A percentile compares a stretch with the other conserved stretches of the same genome.
Conservation (phyloP, 2,888 invertebrate genomes). For the Pegoplata infirma region DNA sequence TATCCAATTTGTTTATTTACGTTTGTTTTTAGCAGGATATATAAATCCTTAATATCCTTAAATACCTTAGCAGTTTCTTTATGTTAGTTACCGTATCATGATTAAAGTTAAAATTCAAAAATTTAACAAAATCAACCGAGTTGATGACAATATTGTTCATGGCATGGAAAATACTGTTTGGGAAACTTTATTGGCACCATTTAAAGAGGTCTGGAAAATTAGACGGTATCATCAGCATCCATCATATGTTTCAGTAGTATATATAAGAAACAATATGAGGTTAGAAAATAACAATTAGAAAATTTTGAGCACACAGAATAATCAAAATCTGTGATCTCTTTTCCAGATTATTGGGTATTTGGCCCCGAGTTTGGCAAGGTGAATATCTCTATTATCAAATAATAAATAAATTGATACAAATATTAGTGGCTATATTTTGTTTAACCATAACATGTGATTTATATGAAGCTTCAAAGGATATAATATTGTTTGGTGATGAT, state of each 20-base stretch:
- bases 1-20: no score
- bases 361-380: conserved; percentile 15
- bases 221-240: not conserved
- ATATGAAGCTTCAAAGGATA: conserved; percentile 63
- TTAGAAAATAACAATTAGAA: not conserved
- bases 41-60: no score
- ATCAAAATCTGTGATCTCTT: no score
- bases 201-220: not conserved
- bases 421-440: conserved; percentile 46
- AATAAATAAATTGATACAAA: not conserved
- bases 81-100: no score
- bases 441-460: conserved; percentile 64
- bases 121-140: not conserved
- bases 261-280: conserved; percentile 38
- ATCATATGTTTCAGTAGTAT: conserved; percentile 2
- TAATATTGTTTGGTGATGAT: conserved; percentile 66
- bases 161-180: conserved; percentile 18
- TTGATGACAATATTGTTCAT: not conserved
- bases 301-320: no score
- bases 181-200: not conserved
- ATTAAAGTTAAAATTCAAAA: not conserved
- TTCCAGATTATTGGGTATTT: conserved; percentile 27
- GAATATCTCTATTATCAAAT: conserved; percentile 4
- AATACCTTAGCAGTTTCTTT: no score
- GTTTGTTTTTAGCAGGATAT: no score